Evolutionary conservation across 1,140 invertebrate species (phyloP).

Genomic region (Scaptomyza pallida): DNA sequence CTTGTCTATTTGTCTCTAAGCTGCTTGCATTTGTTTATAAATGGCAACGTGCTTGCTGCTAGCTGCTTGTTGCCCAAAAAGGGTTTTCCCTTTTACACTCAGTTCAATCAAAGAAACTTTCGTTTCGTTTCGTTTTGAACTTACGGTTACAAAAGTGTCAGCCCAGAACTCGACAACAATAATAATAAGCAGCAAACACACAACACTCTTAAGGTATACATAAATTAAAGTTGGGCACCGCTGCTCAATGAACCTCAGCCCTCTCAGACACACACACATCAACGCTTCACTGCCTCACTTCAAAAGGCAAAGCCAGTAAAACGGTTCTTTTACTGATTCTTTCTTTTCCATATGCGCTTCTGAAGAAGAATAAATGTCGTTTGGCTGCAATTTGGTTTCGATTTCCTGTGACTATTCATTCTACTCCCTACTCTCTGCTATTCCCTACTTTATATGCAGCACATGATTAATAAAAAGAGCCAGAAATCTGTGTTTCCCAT

Average conservation of each 20-base stretch:
- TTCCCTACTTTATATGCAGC: conserved; percentile 44
- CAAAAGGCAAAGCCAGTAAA: conserved; percentile 58
- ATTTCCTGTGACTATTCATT: conserved; percentile 59
- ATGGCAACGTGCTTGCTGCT: conserved; percentile 28
- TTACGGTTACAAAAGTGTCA: conserved; percentile 61
- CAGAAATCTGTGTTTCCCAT: conserved; percentile 56
- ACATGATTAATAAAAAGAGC: conserved; percentile 77
- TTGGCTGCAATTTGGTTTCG: conserved; percentile 70
- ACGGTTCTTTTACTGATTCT: conserved; percentile 57
- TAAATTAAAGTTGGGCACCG: conserved; percentile 61
- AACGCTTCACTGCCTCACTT: conserved; percentile 31
- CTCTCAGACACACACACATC: background rate
- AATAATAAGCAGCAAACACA: conserved; percentile 32
- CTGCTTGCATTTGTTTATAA: conserved; percentile 54
- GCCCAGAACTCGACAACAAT: conserved; percentile 47
- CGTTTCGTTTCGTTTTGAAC: conserved; percentile 48
- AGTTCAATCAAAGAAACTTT: conserved; percentile 55
- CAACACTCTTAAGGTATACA: conserved; percentile 56
- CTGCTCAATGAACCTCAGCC: conserved; percentile 61
- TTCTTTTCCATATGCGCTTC: background rate
- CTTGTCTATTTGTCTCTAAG: conserved; percentile 50
- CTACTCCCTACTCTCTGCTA: background rate
- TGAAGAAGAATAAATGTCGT: conserved; percentile 27
- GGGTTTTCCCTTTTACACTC: conserved; percentile 73
- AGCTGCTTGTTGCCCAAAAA: conserved; percentile 41